Percentiles rank a stretch among this genome's conserved stretches.
phyloP scores from a whole-genome alignment of 1,140 invertebrate species.

The Octopus bimaculoides region DNA sequence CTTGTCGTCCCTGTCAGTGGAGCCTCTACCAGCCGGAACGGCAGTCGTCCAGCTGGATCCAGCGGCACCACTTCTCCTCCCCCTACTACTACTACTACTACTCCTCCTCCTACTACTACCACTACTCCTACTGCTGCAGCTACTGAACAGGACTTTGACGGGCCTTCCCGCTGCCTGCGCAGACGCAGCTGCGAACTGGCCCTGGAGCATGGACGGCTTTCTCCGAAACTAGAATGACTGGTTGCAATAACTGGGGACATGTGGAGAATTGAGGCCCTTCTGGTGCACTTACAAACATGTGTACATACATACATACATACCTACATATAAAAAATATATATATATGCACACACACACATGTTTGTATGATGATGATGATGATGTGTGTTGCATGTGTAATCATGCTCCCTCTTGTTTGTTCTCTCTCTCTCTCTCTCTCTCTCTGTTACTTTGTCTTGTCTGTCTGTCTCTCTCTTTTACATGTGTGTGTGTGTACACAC shows the following conservation, averaged over 20 bases:
- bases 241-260: not conserved
- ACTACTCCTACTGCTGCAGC: not conserved
- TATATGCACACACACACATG: not conserved
- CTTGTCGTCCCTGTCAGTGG: constrained; percentile 10
- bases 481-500: too few species aligned
- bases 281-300: not conserved
- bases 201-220: constrained; percentile 38
- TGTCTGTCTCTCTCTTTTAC: too few species aligned
- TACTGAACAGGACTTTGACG: constrained; percentile 12
- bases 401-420: too few species aligned
- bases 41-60: constrained; percentile 28
- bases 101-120: too few species aligned
- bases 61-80: not conserved
- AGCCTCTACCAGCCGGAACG: constrained; percentile 20
- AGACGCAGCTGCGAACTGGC: constrained; percentile 46
- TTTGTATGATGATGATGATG: too few species aligned
- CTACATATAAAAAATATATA: not conserved
- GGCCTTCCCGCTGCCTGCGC: constrained; percentile 16
- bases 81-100: too few species aligned
- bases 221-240: constrained; percentile 22
- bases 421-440: too few species aligned
- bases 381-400: too few species aligned
- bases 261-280: not conserved
- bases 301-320: not conserved
- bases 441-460: too few species aligned